Evolutionary conservation across 2,888 invertebrate genomes (phyloP).

Genomic region (Exephanes ischioxanthus): DNA sequence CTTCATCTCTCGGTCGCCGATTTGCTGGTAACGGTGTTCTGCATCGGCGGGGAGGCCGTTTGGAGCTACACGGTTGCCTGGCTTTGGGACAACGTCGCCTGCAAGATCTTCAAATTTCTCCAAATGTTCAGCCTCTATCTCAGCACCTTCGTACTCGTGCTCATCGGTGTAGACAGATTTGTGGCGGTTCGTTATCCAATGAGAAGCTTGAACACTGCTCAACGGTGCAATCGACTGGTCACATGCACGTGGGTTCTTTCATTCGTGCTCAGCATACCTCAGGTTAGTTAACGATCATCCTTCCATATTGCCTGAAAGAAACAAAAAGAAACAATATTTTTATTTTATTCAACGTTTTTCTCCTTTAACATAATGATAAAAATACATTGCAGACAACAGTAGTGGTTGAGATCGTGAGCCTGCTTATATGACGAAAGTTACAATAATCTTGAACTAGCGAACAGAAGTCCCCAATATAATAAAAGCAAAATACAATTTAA

Average conservation of each 20-base stretch:
- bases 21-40: conserved; percentile 92
- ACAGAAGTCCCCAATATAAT: too few species aligned
- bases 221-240: conserved; percentile 89
- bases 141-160: conserved; percentile 93
- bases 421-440: too few species aligned
- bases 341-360: too few species aligned
- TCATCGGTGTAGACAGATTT: conserved; percentile 94
- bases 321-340: not conserved
- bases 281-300: conserved; percentile 87
- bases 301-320: not conserved
- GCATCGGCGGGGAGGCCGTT: conserved; percentile 92
- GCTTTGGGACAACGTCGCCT: conserved; percentile 91
- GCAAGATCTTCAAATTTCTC: conserved; percentile 92
- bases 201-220: conserved; percentile 88
- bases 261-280: conserved; percentile 91
- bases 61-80: conserved; percentile 94
- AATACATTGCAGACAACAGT: too few species aligned
- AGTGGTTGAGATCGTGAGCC: too few species aligned
- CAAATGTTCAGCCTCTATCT: conserved; percentile 94
- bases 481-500: too few species aligned
- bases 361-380: too few species aligned
- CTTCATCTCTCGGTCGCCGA: conserved; percentile 94
- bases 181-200: conserved; percentile 93
- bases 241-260: conserved; percentile 91
- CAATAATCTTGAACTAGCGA: too few species aligned